Percentiles rank a stretch among this genome's conserved stretches.
Conservation (phyloP, 2,888 invertebrate genomes). For the Lutraria lutraria region DNA sequence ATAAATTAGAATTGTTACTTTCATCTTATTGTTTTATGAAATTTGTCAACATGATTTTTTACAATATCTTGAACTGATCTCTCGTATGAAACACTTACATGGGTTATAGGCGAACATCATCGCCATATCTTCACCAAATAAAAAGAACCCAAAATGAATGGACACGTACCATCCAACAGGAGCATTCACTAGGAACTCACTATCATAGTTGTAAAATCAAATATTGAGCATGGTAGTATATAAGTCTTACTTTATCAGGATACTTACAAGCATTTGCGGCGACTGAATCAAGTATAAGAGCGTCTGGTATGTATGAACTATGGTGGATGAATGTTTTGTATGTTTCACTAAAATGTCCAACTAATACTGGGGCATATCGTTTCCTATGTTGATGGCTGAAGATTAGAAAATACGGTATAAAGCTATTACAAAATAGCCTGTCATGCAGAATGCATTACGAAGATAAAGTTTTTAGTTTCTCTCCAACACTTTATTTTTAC, state of each 20-base stretch:
- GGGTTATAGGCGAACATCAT: not conserved
- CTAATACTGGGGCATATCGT: not conserved
- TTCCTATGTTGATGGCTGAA: constrained; percentile 8
- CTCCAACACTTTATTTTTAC: not conserved
- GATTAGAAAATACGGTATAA: not conserved
- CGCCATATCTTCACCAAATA: not conserved
- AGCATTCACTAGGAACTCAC: no score
- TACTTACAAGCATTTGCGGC: not conserved
- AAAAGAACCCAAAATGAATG: not conserved
- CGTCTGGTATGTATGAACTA: not conserved
- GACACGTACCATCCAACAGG: not conserved
- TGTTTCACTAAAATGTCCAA: constrained; percentile 1
- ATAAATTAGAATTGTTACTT: not conserved
- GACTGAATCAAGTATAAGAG: not conserved
- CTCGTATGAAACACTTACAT: not conserved
- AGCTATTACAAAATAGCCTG: not conserved
- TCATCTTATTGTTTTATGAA: not conserved
- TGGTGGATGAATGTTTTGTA: not conserved
- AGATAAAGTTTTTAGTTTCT: not conserved
- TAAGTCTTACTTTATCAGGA: not conserved
- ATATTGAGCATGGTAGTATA: no score
- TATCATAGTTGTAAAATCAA: no score
- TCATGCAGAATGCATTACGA: not conserved
- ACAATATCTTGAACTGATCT: not conserved
- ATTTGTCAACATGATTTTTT: not conserved